Evolutionary conservation across 2,797 vertebrate species (phyloP).

Genomic region (Lacerta agilis): DNA sequence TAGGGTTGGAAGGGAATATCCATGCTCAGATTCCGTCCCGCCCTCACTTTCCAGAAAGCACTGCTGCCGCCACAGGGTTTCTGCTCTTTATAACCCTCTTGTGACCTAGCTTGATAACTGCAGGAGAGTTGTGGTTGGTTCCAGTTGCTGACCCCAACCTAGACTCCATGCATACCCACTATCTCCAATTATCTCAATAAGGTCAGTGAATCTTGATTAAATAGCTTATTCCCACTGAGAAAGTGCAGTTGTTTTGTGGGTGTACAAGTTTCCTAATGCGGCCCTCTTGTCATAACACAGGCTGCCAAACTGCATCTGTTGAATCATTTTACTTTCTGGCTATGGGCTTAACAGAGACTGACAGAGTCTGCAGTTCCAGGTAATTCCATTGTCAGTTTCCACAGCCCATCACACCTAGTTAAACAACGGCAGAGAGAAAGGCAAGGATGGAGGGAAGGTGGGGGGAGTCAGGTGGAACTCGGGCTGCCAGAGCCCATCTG

Average conservation of each 20-base stretch:
- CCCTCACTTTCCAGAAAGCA: not conserved
- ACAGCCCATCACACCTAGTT: constrained; percentile 53
- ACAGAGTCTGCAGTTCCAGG: constrained; percentile 48
- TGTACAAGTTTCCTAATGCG: not conserved
- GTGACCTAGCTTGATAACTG: not conserved
- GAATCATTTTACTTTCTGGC: constrained; percentile 41
- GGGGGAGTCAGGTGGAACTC: constrained; percentile 13
- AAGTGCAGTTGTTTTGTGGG: not conserved
- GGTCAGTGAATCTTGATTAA: not conserved
- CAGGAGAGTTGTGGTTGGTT: not conserved
- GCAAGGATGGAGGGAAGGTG: constrained; percentile 1
- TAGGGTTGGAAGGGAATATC: not conserved
- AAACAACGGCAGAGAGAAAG: constrained; percentile 59
- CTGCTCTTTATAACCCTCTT: not conserved
- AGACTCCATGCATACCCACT: not conserved
- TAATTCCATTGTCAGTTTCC: constrained; percentile 62
- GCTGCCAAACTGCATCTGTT: constrained; percentile 25
- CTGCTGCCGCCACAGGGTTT: not conserved
- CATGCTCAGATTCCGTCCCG: not conserved
- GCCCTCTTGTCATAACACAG: not conserved
- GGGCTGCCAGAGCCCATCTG: not conserved
- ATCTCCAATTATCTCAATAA: not conserved
- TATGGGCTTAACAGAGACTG: constrained; percentile 60
- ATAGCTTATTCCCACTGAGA: not conserved
- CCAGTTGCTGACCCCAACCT: not conserved